Conservation (phyloP, 2,113 vertebrate species). For the Pampusana beccarii region DNA sequence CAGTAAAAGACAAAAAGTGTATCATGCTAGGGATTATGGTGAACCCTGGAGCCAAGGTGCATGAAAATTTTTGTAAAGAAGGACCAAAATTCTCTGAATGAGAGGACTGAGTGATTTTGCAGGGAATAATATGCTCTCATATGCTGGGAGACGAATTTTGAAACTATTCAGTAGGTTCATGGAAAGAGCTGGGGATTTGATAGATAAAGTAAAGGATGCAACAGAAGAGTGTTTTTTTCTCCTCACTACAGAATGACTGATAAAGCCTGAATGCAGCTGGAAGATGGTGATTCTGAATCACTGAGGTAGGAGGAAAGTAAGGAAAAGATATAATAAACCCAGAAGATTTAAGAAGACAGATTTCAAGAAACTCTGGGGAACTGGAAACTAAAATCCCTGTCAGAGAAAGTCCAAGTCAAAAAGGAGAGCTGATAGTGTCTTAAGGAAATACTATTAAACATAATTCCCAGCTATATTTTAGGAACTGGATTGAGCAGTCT, state of each 20-base stretch:
- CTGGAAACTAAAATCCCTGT: background rate
- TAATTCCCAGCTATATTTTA: background rate
- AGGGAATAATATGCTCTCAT: rapidly evolving
- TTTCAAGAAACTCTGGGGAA: background rate
- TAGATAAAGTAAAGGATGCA: background rate
- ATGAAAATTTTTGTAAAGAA: background rate
- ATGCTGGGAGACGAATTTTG: background rate
- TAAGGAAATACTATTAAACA: background rate
- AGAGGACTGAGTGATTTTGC: background rate
- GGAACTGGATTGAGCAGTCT: background rate
- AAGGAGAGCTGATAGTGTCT: background rate
- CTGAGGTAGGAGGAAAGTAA: background rate
- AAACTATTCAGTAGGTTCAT: background rate
- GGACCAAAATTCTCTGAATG: background rate
- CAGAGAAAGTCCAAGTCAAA: background rate
- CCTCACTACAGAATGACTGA: background rate
- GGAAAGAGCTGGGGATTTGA: background rate
- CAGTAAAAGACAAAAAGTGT: background rate
- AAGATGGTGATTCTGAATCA: background rate
- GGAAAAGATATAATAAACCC: background rate
- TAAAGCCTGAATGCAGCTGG: background rate
- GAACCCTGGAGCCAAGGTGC: background rate
- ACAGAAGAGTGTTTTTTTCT: background rate
- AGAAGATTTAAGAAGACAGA: background rate
- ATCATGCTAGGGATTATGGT: background rate